Evolutionary conservation across 2,797 vertebrate species (phyloP), one percentile per base, ranked within the genome.

Genomic region (Pipistrellus pygmaeus): DNA sequence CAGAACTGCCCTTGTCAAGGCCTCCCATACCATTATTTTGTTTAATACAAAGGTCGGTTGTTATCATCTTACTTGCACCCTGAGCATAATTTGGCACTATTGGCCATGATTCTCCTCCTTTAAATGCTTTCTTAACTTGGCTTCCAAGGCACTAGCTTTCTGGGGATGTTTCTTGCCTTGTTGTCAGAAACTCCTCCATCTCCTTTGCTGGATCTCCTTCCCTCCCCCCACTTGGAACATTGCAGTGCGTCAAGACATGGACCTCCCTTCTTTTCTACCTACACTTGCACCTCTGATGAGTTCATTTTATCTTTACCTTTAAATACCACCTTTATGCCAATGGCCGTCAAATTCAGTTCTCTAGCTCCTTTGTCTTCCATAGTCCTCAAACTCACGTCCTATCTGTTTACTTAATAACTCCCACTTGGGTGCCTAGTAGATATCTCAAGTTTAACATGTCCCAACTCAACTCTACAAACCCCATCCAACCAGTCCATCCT

Each of bases 221-320:
- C 46, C 53, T 51, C 20, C 2, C 53, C 32, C 88, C 48, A 21
- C 77, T 18, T 30, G 53, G 32, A 41, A 27, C 30, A 48, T 35
- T 53, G 0, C 0, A 5, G 6, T 55, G 38, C 10, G 17, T 46
- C 30, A 20, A 83, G 23, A 57, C 2, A 13, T 5, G 38, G 10
- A 14, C 23, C 9, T 38, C 27, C 60, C n/a, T 72, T 73, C 57
- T 68, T 78, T 87, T 25, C 41, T 23, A 64, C 69, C 23, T 81
- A 4, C 3, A 6, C 10, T 73, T 60, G 46, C 25, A 83, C 21
- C 66, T 8, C 4, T 6, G 11, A 68, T 48, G 41, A 46, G n/a
- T 73, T 72, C 17, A 85, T 80, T 68, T 32, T 76, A 4, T 53
- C 62, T 72, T 77, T 68, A 55, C 14, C 41, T 76, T 94, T 69